phyloP scores from a whole-genome alignment of 2,113 vertebrate genomes.

The Colinus virginianus region DNA sequence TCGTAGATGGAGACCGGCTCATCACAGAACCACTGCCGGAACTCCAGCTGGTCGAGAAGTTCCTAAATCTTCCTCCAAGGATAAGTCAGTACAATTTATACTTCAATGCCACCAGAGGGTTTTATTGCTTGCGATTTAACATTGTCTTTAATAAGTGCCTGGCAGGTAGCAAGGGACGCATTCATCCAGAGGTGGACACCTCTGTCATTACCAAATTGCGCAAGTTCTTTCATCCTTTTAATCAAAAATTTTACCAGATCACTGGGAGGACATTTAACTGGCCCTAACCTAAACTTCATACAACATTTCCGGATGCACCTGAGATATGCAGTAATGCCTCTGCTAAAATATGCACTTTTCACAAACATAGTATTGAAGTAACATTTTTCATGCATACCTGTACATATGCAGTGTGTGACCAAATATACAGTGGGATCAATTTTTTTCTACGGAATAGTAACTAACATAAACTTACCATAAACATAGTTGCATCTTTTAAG shows the following conservation, averaged over 20 bases:
- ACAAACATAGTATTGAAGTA: constrained; percentile 62
- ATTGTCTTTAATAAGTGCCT: constrained; percentile 98
- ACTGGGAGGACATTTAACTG: constrained; percentile 95
- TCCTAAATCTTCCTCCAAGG: constrained; percentile 91
- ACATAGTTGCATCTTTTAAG: constrained; percentile 74
- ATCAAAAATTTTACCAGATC: constrained; percentile 98
- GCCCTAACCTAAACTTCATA: constrained; percentile 82
- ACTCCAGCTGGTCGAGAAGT: constrained; percentile 93
- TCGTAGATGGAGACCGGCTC: constrained; percentile 94
- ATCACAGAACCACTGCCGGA: constrained; percentile 94
- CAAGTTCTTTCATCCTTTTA: constrained; percentile 96
- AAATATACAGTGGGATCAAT: constrained; percentile 84
- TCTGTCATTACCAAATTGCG: constrained; percentile 92
- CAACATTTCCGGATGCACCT: constrained; percentile 78
- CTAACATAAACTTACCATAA: constrained; percentile 70
- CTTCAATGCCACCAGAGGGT: constrained; percentile 95
- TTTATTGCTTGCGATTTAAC: constrained; percentile 96
- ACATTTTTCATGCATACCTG: constrained; percentile 75
- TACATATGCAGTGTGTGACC: constrained; percentile 85
- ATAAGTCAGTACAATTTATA: constrained; percentile 97
- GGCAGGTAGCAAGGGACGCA: constrained; percentile 97
- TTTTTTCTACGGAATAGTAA: constrained; percentile 79
- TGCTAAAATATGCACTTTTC: constrained; percentile 84
- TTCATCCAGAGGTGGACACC: constrained; percentile 91
- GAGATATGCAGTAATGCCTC: constrained; percentile 70